These are phyloP conservation scores for Stictonetta naevosa DNA, from an alignment of 2,113 vertebrate genomes.

Conservation along the genomic window DNA sequence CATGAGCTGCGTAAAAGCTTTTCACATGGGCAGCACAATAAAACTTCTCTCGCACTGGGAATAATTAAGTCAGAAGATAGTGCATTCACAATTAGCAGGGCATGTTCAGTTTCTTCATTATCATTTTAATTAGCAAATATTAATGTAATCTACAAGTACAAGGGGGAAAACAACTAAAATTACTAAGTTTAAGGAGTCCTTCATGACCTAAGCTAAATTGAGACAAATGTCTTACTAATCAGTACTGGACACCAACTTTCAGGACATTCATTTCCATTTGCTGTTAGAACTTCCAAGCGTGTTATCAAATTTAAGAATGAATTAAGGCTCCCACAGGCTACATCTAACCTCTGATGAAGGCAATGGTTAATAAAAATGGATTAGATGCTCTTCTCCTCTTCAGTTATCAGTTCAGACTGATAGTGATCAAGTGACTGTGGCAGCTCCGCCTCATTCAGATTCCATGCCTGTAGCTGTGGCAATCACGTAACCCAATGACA, in stretches of 20 bases:
- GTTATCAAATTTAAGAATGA: slow-evolving; percentile 43
- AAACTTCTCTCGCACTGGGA: neutral
- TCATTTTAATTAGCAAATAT: slow-evolving; percentile 56
- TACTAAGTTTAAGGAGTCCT: slow-evolving; percentile 10
- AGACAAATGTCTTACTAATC: slow-evolving; percentile 12
- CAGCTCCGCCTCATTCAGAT: slow-evolving; percentile 28
- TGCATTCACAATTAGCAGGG: neutral
- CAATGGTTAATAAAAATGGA: slow-evolving; percentile 36
- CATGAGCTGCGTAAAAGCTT: neutral
- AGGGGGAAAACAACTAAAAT: slow-evolving; percentile 32
- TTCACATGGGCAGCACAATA: neutral
- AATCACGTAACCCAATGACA: neutral
- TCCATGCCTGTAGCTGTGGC: neutral
- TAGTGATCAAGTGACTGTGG: neutral
- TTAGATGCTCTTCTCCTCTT: slow-evolving; percentile 44
- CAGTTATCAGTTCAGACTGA: slow-evolving; percentile 24
- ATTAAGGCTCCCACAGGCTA: slow-evolving; percentile 25
- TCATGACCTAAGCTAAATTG: slow-evolving; percentile 29
- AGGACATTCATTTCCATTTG: slow-evolving; percentile 35
- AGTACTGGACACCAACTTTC: neutral
- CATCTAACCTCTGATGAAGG: slow-evolving; percentile 8
- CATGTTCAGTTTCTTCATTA: slow-evolving; percentile 33
- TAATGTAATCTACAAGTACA: slow-evolving; percentile 45
- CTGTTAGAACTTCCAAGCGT: slow-evolving; percentile 11
- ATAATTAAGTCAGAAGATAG: slow-evolving; percentile 29